Percentiles rank a stretch among this genome's conserved stretches.
These are phyloP conservation scores for Acleris sparsana DNA, from an alignment of 2,888 invertebrate species.

Conservation along the genomic window DNA sequence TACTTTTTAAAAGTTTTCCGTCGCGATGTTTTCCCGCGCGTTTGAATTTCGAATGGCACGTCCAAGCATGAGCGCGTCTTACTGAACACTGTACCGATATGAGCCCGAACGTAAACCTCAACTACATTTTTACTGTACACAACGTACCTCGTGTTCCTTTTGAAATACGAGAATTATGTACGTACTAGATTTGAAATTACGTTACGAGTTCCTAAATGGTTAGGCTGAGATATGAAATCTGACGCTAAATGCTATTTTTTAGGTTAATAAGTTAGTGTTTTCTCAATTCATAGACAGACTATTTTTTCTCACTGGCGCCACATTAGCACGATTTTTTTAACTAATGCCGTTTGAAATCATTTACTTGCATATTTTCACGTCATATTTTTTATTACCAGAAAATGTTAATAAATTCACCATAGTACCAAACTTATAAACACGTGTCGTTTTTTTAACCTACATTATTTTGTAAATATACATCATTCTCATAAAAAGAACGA, in stretches of 20 bases:
- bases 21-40: constrained; percentile 36
- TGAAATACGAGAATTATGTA: constrained; percentile 24
- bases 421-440: too few species aligned
- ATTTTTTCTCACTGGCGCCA: background rate
- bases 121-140: constrained; percentile 28
- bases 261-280: background rate
- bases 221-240: background rate
- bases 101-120: constrained; percentile 16
- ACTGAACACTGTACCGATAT: constrained; percentile 26
- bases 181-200: constrained; percentile 20
- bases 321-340: background rate
- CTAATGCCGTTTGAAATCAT: too few species aligned
- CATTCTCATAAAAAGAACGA: constrained; percentile 22
- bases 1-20: constrained; percentile 28
- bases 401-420: too few species aligned
- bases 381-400: too few species aligned
- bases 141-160: constrained; percentile 8
- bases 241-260: background rate
- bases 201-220: constrained; percentile 5
- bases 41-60: constrained; percentile 19
- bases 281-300: background rate
- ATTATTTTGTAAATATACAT: constrained; percentile 2
- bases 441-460: constrained; percentile 8
- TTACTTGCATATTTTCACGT: too few species aligned
- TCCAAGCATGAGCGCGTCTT: constrained; percentile 27